Base-by-base conservation (phyloP, 1,140 invertebrate species). In the Ctenoplectra terminalis region DNA sequence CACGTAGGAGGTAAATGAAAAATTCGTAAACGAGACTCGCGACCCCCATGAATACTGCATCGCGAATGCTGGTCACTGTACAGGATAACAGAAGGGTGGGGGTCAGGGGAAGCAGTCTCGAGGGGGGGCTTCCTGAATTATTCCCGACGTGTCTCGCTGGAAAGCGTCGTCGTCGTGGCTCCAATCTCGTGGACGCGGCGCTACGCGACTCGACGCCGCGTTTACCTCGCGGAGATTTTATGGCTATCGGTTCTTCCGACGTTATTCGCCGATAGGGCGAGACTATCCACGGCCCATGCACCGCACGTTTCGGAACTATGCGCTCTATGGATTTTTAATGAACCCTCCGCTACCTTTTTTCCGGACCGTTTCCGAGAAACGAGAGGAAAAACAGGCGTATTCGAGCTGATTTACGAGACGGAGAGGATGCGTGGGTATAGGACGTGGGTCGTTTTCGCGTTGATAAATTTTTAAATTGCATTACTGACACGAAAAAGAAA, bases 271-370 rank as follows among this genome's bases (percentile, higher is more conserved):
- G 83, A 81, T 84, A 72, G 81, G 80, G 58, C 69, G n/a, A n/a
- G n/a, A n/a, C n/a, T n/a, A n/a, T n/a, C n/a, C 15, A 8, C 61
- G 52, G 31, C 46, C 56, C 26, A 81, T 82, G 71, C 83, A 9
- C 54, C 29, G 72, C 85, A 86, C 85, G 85, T 86, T 58, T 52
- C 63, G 63, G 72, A 77, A 81, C 85, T 86, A 81, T 86, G 77
- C 78, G 67, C 79, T 76, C 82, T 67, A 73, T 79, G 84, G 82
- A 84, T 86, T 86, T 85, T 86, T 86, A 86, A 86, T 84, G 77
- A 79, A 52, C 56, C n/a, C n/a, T n/a, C n/a, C 13, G 63, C 40
- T 31, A 43, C 23, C 37, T 60, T 69, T 76, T 58, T 70, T 37
- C 64, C 64, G 64, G 75, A 0, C 23, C 46, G 48, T 58, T 77